Base-by-base conservation (phyloP, 1,140 invertebrate genomes). In the Procambarus virginalis region DNA sequence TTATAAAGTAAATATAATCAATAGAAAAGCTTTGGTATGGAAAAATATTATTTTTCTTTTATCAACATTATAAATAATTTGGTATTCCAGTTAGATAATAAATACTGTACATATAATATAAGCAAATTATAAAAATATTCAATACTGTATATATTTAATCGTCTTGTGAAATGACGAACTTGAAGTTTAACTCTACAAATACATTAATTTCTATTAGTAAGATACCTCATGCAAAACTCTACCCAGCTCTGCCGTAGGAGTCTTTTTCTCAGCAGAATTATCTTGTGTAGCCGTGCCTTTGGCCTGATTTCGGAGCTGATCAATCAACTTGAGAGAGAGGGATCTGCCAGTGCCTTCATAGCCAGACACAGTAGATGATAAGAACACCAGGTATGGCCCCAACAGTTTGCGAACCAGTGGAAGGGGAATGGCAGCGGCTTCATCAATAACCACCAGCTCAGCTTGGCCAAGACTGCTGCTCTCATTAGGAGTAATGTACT, bases 261-360 rank as follows among this genome's bases (percentile, higher is more conserved):
- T 94, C 91, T 79, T 91, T 85, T 88, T 84, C 10, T 86, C 48
- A 64, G 68, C 60, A 49, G 68, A 91, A 34, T 88, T 77, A 22
- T 84, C 86, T 10, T 86, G 92, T 6, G 91, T 86, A 75, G 90
- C 91, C 91, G 82, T 87, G 8, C 78, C 73, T 34, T 90, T 92
- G 46, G 92, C 93, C 93, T 97, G 96, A 68, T 95, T 94, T 84
- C 97, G 94, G 1, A 99, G 94, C 93, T 99, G 97, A 91, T 98
- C 96, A 22, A 99, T 96, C 2, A 99, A 94, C 95, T 99, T 99
- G 17, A 99, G 94, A 0, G 98, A 99, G 5, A 99, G 94, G 2
- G 98, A 99, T 45, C 99, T 95, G 0, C 99, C 99, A 0, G 99
- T 99, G 83, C 99, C 99, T 95, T 99, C 99, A 94, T 99, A 99